phyloP scores from a whole-genome alignment of 2,888 invertebrate species.

The Bedellia somnulentella region DNA sequence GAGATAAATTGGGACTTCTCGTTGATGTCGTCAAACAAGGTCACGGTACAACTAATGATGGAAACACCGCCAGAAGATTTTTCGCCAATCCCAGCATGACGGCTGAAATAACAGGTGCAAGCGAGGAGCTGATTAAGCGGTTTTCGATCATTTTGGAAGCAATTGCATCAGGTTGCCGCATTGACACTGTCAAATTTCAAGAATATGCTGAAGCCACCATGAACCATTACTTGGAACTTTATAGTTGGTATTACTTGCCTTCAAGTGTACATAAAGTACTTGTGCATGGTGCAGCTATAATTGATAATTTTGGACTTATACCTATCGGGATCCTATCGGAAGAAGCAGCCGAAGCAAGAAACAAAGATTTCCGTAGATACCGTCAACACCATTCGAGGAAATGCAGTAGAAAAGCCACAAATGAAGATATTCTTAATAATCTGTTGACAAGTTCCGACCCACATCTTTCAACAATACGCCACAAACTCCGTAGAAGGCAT shows the following conservation, averaged over 20 bases:
- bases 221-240: neutral
- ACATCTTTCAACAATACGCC: too few species aligned
- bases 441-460: too few species aligned
- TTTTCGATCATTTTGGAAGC: neutral
- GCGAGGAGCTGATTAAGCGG: constrained; percentile 12
- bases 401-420: too few species aligned
- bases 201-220: neutral
- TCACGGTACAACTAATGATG: constrained; percentile 10
- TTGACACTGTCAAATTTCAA: constrained; percentile 1
- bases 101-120: constrained; percentile 16
- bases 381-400: too few species aligned
- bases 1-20: constrained; percentile 6
- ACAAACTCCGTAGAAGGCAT: too few species aligned
- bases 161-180: neutral
- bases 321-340: too few species aligned
- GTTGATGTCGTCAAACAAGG: too few species aligned
- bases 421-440: too few species aligned
- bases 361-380: too few species aligned
- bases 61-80: constrained; percentile 12
- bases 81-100: constrained; percentile 13
- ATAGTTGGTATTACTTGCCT: constrained; percentile 1
- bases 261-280: constrained; percentile 3
- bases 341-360: too few species aligned
- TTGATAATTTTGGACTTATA: too few species aligned
- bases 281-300: constrained; percentile 2